Conservation (phyloP, 2,888 invertebrate genomes). For the Congeria kusceri region DNA sequence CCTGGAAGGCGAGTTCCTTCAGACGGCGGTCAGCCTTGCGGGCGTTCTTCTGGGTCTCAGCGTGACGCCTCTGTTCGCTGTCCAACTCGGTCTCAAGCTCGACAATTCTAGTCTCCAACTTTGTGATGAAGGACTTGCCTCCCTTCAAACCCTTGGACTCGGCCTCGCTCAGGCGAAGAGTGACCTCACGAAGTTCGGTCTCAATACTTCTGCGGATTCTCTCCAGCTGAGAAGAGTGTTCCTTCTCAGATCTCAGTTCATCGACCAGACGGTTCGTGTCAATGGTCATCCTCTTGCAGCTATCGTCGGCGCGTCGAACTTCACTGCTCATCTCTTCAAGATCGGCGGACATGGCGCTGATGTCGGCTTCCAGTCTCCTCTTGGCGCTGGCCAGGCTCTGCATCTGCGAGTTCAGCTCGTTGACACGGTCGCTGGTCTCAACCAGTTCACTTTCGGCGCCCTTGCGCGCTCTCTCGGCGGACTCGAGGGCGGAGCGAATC, state of each 20-base stretch:
- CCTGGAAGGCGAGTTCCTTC: slow-evolving; percentile 93
- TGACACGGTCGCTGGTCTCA: slow-evolving; percentile 99
- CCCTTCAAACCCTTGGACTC: slow-evolving; percentile 99
- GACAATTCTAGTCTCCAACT: slow-evolving; percentile 92
- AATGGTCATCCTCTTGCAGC: slow-evolving; percentile 82
- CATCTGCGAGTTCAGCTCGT: slow-evolving; percentile 97
- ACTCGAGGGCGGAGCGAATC: slow-evolving; percentile 96
- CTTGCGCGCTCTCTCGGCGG: slow-evolving; percentile 97
- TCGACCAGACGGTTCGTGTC: slow-evolving; percentile 99
- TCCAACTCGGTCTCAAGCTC: slow-evolving; percentile 92
- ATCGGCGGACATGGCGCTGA: slow-evolving; percentile 98
- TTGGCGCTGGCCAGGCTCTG: slow-evolving; percentile 98
- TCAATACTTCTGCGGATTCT: slow-evolving; percentile 99
- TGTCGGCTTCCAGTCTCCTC: slow-evolving; percentile 99
- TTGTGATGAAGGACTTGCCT: slow-evolving; percentile 99
- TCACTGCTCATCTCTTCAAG: slow-evolving; percentile 99
- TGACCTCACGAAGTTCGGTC: slow-evolving; percentile 98
- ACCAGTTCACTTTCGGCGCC: slow-evolving; percentile 98
- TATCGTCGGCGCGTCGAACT: slow-evolving; percentile 99
- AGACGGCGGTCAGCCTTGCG: slow-evolving; percentile 98
- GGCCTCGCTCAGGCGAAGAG: slow-evolving; percentile 96
- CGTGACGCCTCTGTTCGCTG: slow-evolving; percentile 99
- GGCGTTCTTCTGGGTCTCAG: slow-evolving; percentile 99
- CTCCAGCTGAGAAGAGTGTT: slow-evolving; percentile 99
- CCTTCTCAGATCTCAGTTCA: slow-evolving; percentile 99